Conservation (phyloP, 2,113 vertebrate genomes). For the Scartelaos histophorus region DNA sequence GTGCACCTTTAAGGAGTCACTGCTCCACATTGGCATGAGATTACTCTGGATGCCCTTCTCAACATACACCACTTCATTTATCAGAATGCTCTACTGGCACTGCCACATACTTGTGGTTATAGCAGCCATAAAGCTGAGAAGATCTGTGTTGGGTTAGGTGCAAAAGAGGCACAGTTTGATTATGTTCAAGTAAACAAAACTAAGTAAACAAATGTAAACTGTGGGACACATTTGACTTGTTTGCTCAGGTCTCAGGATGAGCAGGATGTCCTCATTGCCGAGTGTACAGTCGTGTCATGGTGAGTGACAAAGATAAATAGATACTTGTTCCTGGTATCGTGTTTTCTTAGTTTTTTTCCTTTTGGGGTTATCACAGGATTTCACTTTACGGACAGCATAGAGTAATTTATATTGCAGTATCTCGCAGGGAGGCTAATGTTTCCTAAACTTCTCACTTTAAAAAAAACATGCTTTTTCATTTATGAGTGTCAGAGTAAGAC, state of each 20-base stretch:
- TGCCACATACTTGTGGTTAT: not conserved
- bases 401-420: not conserved
- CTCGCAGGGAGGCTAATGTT: too few relatives aligned
- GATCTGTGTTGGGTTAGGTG: constrained; percentile 52
- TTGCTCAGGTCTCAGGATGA: constrained; percentile 29
- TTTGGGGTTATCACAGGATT: not conserved
- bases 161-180: not conserved
- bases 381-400: not conserved
- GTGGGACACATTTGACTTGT: constrained; percentile 18
- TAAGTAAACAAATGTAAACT: not conserved
- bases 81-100: not conserved
- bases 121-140: not conserved
- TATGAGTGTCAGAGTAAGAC: too few relatives aligned
- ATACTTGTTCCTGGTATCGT: not conserved
- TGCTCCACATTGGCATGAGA: too few relatives aligned
- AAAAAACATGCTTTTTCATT: too few relatives aligned
- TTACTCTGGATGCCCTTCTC: not conserved
- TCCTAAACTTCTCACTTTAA: too few relatives aligned
- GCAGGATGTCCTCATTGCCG: not conserved
- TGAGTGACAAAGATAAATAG: not conserved
- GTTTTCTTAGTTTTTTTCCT: not conserved
- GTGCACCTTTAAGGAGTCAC: too few relatives aligned
- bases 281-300: constrained; percentile 1
- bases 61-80: not conserved
- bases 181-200: constrained; percentile 5